Evolutionary conservation across 2,888 invertebrate species (phyloP), one percentile per base, ranked within the genome.

Genomic region (Drosophila maculinotata): DNA sequence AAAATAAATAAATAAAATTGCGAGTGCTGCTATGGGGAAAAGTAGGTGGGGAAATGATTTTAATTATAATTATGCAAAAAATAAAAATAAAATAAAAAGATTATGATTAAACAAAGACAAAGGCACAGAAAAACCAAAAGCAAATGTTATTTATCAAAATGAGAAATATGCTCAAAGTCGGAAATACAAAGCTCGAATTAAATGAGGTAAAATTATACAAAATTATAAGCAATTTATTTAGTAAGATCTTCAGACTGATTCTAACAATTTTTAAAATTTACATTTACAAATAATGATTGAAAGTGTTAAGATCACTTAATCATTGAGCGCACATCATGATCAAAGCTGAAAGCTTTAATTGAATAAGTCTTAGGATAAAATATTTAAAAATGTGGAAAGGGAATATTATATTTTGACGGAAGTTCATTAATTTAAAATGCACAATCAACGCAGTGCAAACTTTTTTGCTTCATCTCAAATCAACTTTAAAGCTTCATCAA

Each of bases 31-130:
- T 63, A 51, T 51, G 35, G 63, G 58, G 51, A 64, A 72, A 72
- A 72, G 56, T 76, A 70, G 58, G 52, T 77, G 78, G 64, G 64
- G 63, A 68, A 77, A 68, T 68, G 38, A 65, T 62, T 54, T 62
- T 49, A 54, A 62, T 58, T 79, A 42, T 69, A 75, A 75, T 69
- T 78, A 65, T 56, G 60, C 69, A 69, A 64, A 56, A 35, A 49
- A 33, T 30, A 51, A 41, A 10, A n/a, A 53, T 14, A 28, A 14
- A 10, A 28, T 28, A 20, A 33, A 44, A 41, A 47, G 17, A 58
- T 35, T 17, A 53, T 47, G 36, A 53, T 41, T 8, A 41, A 31
- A 39, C 35, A 36, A 35, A 51, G 15, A 42, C 23, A 59, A 35
- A 69, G 23, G 33, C 31, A 53, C 33, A 41, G 39, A 26, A 14